Percentiles rank a stretch among this genome's conserved stretches.
Evolutionary conservation across 92 coral and sea anemone species (phyloP).

Genomic region (Paramuricea clavata): DNA sequence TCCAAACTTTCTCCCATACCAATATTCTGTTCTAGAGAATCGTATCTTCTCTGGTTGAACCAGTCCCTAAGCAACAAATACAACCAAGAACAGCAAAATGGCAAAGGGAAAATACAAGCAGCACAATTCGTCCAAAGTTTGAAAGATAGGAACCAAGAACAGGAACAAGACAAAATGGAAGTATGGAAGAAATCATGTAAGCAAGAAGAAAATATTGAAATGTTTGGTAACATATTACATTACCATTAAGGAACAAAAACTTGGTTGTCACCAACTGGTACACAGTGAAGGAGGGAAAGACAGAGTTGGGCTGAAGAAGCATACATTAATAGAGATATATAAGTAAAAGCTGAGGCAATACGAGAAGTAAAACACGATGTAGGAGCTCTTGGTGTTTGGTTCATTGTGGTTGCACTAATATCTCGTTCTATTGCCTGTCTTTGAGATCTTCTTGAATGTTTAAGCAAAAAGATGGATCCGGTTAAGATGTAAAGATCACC

Average conservation of each 20-base stretch:
- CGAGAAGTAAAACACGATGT: conserved; percentile 4
- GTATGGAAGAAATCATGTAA: conserved; percentile 13
- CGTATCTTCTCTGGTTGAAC: background rate
- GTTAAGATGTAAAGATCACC: background rate
- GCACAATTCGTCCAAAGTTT: background rate
- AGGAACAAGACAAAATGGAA: conserved; percentile 40
- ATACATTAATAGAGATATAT: conserved; percentile 71
- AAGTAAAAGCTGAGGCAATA: conserved; percentile 62
- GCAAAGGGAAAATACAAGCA: conserved; percentile 24
- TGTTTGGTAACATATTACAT: conserved; percentile 74
- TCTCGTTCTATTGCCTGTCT: background rate
- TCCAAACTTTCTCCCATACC: background rate
- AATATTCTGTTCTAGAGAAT: background rate
- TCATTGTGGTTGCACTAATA: background rate
- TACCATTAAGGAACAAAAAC: conserved; percentile 78
- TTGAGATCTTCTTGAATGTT: background rate
- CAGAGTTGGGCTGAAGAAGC: conserved; percentile 66
- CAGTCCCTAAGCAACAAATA: conserved; percentile 7
- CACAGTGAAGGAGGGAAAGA: conserved; percentile 62
- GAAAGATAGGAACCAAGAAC: conserved; percentile 30
- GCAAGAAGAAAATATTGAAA: conserved; percentile 46
- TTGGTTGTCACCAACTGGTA: conserved; percentile 37
- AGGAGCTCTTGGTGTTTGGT: background rate
- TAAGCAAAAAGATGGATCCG: background rate
- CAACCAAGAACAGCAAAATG: conserved; percentile 34